Base-by-base conservation (phyloP, 2,797 vertebrate species). In the Alcedo quadribrachys region DNA sequence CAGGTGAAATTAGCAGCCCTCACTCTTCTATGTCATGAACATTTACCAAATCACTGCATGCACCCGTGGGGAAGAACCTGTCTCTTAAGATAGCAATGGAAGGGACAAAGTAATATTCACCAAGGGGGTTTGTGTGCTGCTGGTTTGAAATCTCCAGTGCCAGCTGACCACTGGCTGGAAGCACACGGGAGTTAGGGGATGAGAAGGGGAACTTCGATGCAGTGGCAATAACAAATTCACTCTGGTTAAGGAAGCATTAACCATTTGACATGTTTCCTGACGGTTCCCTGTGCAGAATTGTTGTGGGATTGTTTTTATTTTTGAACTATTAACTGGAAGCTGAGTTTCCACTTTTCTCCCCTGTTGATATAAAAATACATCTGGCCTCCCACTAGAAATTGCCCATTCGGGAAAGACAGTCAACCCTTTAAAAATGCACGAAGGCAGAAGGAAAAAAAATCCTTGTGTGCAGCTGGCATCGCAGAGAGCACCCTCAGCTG, bases 281-380 rank as follows among this genome's bases (percentile, higher is more conserved):
- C 11, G 28, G 30, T 42, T 90, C 82, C 88, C 95, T 37, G 63
- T 62, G 89, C 96, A 69, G 74, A 54, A 61, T 67, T 21, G 93
- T 92, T 92, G 95, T 32, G 5, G 92, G 80, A 73, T 61, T 65
- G 89, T 93, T 92, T 96, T 87, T 45, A 32, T 85, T 95, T 85
- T 95, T 92, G 94, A 94, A 88, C 96, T 95, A 92, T 93, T 95
- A 93, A 92, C 86, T 96, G 94, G 95, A 85, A 96, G 91, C 89
- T 13, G 8, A 96, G 96, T 83, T 96, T 83, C 85, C 45, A 69
- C 71, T 90, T 80, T 83, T 71, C 84, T 88, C 83, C 94, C 90
- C 58, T 32, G 70, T 46, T 20, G 92, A 94, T 88, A 96, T 96
- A 97, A 97, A 97, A 97, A 91, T 94, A 93, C 97, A 97, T 97